Percentiles rank a stretch among this genome's conserved stretches.
Evolutionary conservation across 1,140 invertebrate species (phyloP).

Genomic region (Bicyclus anynana): DNA sequence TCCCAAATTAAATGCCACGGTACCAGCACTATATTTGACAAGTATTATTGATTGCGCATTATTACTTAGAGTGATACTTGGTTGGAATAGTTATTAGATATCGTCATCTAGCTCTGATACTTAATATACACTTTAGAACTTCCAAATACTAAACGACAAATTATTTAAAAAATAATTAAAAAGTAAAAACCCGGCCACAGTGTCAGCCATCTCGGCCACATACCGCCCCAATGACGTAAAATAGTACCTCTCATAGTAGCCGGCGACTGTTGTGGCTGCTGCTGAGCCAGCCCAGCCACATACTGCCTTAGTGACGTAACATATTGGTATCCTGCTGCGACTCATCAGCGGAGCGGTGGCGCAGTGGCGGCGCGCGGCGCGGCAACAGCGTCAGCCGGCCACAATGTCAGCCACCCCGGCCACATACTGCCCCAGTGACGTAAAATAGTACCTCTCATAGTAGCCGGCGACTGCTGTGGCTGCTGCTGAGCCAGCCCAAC

Average conservation of each 20-base stretch:
- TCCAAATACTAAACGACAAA: too few relatives aligned
- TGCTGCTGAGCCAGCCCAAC: constrained; percentile 78
- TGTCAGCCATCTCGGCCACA: constrained; percentile 83
- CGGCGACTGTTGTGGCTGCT: constrained; percentile 44
- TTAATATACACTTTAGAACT: too few relatives aligned
- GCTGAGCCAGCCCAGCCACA: constrained; percentile 58
- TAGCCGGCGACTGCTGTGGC: constrained; percentile 54
- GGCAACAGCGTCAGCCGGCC: too few relatives aligned
- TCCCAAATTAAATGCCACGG: constrained; percentile 1
- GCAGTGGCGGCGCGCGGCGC: too few relatives aligned
- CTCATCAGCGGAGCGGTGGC: not conserved
- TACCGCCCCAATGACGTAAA: constrained; percentile 89
- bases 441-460: constrained; percentile 58
- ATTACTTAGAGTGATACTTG: not conserved
- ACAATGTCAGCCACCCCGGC: too few relatives aligned
- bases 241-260: constrained; percentile 78
- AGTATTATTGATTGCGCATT: not conserved
- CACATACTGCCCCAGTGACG: too few relatives aligned
- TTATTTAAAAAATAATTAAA: too few relatives aligned
- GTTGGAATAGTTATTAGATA: not conserved
- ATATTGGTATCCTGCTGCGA: not conserved
- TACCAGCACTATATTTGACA: not conserved
- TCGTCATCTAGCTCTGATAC: not conserved
- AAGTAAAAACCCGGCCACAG: constrained; percentile 79
- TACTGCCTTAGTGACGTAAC: not conserved